Conservation (phyloP, 2,113 vertebrate species). For the Corythornis vintsioides region DNA sequence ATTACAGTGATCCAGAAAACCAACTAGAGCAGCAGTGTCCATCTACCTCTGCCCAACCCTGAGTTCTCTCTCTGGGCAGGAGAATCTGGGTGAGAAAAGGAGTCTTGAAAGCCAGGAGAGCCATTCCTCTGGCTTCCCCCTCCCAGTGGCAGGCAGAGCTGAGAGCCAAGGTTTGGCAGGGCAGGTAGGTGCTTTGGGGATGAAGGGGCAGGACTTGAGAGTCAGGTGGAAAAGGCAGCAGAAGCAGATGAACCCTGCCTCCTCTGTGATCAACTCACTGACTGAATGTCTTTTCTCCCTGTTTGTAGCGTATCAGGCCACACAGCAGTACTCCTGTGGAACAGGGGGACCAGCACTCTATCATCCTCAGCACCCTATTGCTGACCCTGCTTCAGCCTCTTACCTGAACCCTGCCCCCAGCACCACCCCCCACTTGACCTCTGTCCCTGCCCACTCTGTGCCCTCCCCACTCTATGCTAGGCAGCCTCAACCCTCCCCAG, state of each 20-base stretch:
- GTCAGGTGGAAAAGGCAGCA: neutral
- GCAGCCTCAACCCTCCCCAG: slow-evolving; percentile 72
- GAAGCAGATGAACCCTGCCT: neutral
- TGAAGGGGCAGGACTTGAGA: neutral
- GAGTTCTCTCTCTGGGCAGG: neutral
- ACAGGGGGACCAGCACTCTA: slow-evolving; percentile 84
- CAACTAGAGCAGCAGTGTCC: neutral
- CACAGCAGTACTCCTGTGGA: slow-evolving; percentile 85
- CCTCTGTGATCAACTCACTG: slow-evolving; percentile 4
- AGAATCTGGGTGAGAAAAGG: neutral
- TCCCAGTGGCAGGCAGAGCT: neutral
- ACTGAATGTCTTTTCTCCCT: slow-evolving; percentile 69
- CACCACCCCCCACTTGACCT: slow-evolving; percentile 71
- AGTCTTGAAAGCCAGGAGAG: neutral
- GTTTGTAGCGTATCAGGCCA: slow-evolving; percentile 84
- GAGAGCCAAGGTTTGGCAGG: neutral
- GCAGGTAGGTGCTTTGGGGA: neutral
- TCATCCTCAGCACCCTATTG: slow-evolving; percentile 84
- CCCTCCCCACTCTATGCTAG: slow-evolving; percentile 62
- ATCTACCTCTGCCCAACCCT: neutral
- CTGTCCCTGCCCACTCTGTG: slow-evolving; percentile 71
- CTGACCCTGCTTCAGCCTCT: slow-evolving; percentile 76
- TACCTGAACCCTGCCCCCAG: slow-evolving; percentile 65
- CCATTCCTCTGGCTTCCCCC: neutral
- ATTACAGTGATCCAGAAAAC: neutral